A percentile compares a stretch with the other conserved stretches of the same genome.
Evolutionary conservation across 2,797 vertebrate species (phyloP).

Genomic region (Danio jaintianensis): DNA sequence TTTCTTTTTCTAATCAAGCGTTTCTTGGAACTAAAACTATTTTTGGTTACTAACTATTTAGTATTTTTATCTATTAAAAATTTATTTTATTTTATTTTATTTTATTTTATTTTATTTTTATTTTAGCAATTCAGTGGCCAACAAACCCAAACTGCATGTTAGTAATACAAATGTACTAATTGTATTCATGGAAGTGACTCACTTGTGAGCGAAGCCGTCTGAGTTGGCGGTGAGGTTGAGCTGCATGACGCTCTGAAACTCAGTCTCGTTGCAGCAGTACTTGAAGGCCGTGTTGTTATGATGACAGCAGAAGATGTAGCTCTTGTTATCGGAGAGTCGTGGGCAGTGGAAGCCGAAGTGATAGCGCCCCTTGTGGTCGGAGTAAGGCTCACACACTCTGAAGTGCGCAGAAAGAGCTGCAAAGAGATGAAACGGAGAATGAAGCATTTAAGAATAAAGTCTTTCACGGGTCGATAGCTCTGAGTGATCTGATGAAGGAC

Average conservation of each 20-base stretch:
- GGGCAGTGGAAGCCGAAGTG: constrained; percentile 99
- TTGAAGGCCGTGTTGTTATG: constrained; percentile 98
- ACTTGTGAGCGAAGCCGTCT: constrained; percentile 95
- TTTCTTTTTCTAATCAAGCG: too few relatives aligned
- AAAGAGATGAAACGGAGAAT: constrained; percentile 5
- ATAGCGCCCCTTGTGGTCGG: constrained; percentile 94
- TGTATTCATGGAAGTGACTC: constrained; percentile 67
- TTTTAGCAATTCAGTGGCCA: not conserved
- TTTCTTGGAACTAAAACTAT: too few relatives aligned
- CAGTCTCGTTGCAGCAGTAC: constrained; percentile 99
- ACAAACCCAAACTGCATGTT: not conserved
- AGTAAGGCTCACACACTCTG: constrained; percentile 96
- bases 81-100: too few relatives aligned
- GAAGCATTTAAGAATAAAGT: not conserved
- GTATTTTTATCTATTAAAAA: too few relatives aligned
- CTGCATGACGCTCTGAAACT: constrained; percentile 96
- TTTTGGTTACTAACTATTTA: too few relatives aligned
- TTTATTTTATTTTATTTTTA: too few relatives aligned
- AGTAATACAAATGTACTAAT: not conserved
- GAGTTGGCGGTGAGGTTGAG: constrained; percentile 89
- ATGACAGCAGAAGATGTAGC: constrained; percentile 96
- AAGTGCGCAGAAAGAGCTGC: constrained; percentile 92
- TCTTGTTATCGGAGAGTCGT: constrained; percentile 98
- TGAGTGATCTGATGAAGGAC: constrained; percentile 13
- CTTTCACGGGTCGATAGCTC: not conserved